These are phyloP conservation scores for Caenorhabditis macrosperma DNA, from an alignment of 2,888 invertebrate genomes.

Conservation along the genomic window DNA sequence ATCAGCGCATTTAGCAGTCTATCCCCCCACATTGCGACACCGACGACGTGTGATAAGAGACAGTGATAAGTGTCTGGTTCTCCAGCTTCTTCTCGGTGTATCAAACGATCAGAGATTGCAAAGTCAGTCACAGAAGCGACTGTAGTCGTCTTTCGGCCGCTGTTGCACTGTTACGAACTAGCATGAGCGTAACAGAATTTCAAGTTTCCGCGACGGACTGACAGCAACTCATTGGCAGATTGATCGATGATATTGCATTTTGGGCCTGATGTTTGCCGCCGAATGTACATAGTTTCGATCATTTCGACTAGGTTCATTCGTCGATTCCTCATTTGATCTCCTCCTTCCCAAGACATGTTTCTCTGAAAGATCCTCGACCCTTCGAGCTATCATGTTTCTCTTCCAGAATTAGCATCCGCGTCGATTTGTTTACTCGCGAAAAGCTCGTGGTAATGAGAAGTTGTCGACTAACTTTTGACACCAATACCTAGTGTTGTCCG, in stretches of 20 bases:
- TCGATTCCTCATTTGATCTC: no score
- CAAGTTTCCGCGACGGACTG: not conserved
- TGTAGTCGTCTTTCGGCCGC: not conserved
- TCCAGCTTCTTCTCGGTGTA: not conserved
- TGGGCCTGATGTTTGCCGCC: not conserved
- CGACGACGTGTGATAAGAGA: not conserved
- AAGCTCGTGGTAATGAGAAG: no score
- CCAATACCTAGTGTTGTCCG: no score
- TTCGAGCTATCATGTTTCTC: not conserved
- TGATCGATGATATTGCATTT: slow-evolving; percentile 7
- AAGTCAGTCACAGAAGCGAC: not conserved
- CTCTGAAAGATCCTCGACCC: no score
- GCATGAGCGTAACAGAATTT: slow-evolving; percentile 1
- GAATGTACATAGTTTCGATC: no score
- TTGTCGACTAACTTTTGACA: no score
- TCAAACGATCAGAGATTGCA: not conserved
- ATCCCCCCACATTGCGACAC: not conserved
- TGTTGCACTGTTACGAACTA: slow-evolving; percentile 15
- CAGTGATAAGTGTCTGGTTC: not conserved
- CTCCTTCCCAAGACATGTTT: not conserved
- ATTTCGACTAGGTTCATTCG: no score
- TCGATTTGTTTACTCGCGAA: no score
- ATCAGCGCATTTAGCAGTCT: slow-evolving; percentile 15
- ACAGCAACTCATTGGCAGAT: slow-evolving; percentile 2
- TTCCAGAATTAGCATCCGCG: not conserved